A percentile compares a stretch with the other conserved stretches of the same genome.
phyloP scores from a whole-genome alignment of 2,888 invertebrate genomes.

The Peribatodes rhomboidaria region DNA sequence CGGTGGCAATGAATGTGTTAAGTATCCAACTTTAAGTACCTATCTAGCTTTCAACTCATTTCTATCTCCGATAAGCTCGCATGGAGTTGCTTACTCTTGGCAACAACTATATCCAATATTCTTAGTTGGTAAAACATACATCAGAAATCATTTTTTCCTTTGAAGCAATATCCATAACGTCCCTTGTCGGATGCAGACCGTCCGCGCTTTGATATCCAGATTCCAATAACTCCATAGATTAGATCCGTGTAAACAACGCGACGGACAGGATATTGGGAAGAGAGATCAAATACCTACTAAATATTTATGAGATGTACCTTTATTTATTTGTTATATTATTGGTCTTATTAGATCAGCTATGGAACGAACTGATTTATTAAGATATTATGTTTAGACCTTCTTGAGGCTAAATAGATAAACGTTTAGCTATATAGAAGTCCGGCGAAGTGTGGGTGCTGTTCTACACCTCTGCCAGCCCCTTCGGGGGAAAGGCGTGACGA shows the following conservation, averaged over 20 bases:
- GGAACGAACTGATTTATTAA: no score
- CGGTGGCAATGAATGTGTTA: no score
- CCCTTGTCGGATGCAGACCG: conserved; percentile 9
- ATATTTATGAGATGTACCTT: conserved; percentile 21
- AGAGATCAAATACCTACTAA: conserved; percentile 20
- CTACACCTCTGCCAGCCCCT: no score
- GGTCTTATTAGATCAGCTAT: neutral
- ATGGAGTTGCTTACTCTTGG: neutral
- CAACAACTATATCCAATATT: neutral
- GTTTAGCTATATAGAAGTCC: no score
- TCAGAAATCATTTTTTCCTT: conserved; percentile 9
- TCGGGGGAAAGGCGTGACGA: no score
- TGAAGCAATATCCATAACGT: conserved; percentile 14
- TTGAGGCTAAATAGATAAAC: no score
- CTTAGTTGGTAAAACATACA: neutral
- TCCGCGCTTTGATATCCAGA: conserved; percentile 36
- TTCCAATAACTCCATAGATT: conserved; percentile 39
- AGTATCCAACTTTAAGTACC: no score
- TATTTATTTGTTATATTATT: conserved; percentile 11
- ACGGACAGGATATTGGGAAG: conserved; percentile 26
- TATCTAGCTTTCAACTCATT: no score
- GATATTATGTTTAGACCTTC: no score
- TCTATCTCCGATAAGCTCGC: no score
- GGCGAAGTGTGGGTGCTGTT: no score
- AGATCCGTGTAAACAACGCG: conserved; percentile 36